phyloP scores from a whole-genome alignment of 2,113 vertebrate genomes.

The Diphyllodes magnificus region DNA sequence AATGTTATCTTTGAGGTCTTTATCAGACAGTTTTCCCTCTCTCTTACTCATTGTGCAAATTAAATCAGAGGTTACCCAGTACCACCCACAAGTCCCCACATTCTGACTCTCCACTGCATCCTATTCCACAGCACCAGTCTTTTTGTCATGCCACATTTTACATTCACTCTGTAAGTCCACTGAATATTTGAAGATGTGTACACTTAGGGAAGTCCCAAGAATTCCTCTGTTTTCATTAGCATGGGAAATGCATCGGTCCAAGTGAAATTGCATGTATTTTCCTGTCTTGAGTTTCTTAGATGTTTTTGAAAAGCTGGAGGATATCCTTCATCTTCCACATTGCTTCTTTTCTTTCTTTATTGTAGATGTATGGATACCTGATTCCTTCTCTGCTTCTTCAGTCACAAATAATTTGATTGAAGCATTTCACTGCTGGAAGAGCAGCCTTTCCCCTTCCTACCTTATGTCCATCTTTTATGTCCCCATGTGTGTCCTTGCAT shows the following conservation, averaged over 20 bases:
- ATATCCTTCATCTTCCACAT: not conserved
- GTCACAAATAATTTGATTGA: not conserved
- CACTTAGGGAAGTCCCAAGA: not conserved
- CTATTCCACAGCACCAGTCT: not conserved
- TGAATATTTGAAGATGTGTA: not conserved
- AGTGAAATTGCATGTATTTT: not conserved
- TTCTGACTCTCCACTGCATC: not conserved
- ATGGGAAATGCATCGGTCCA: rapidly evolving
- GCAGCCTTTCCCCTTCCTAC: not conserved
- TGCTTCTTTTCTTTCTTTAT: not conserved
- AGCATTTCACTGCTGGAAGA: not conserved
- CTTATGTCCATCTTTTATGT: not conserved
- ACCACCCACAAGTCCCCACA: not conserved
- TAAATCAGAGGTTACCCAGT: not conserved
- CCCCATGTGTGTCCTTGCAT: not conserved
- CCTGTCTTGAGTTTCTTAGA: not conserved
- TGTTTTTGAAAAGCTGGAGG: not conserved
- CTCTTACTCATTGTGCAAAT: not conserved
- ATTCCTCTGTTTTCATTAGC: not conserved
- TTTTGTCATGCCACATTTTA: not conserved
- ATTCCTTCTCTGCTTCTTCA: not conserved
- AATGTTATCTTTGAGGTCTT: not conserved
- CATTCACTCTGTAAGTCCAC: not conserved
- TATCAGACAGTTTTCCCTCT: not conserved
- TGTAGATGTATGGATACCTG: not conserved